phyloP scores from a whole-genome alignment of 2,888 invertebrate genomes.

The Hydraecia micacea region DNA sequence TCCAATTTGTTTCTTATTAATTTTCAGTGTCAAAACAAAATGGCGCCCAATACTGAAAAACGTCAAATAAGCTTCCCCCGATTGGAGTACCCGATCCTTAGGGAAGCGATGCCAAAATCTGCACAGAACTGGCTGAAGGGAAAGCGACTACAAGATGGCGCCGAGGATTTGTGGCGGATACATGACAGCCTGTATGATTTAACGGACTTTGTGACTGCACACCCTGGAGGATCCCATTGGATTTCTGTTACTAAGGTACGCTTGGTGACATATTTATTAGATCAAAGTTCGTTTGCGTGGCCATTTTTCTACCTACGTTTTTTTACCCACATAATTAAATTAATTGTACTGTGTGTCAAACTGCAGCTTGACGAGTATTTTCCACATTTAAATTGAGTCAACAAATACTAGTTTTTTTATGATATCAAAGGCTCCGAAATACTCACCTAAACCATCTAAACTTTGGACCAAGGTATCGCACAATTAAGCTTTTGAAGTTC shows the following conservation, averaged over 20 bases:
- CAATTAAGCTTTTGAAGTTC: neutral
- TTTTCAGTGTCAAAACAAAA: conserved; percentile 59
- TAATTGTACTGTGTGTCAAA: neutral
- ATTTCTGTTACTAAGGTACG: conserved; percentile 92
- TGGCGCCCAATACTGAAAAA: conserved; percentile 78
- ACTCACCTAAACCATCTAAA: neutral
- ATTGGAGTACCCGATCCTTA: conserved; percentile 85
- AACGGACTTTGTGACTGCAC: conserved; percentile 93
- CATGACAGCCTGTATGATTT: conserved; percentile 96
- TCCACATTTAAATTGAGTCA: neutral
- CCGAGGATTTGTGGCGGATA: conserved; percentile 95
- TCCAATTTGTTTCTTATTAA: conserved; percentile 1
- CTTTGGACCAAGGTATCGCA: neutral
- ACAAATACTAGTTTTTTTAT: neutral
- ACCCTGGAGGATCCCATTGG: conserved; percentile 97
- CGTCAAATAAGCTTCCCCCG: conserved; percentile 87
- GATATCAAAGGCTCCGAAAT: neutral
- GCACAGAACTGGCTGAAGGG: conserved; percentile 91
- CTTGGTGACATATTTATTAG: neutral
- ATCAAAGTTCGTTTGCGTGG: neutral
- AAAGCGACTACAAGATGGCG: conserved; percentile 92
- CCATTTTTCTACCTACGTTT: neutral
- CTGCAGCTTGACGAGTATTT: neutral
- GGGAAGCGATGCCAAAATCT: conserved; percentile 84
- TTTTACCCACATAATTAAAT: neutral